Conservation (phyloP, 1,140 invertebrate genomes). For the Caenorhabditis elegans region DNA sequence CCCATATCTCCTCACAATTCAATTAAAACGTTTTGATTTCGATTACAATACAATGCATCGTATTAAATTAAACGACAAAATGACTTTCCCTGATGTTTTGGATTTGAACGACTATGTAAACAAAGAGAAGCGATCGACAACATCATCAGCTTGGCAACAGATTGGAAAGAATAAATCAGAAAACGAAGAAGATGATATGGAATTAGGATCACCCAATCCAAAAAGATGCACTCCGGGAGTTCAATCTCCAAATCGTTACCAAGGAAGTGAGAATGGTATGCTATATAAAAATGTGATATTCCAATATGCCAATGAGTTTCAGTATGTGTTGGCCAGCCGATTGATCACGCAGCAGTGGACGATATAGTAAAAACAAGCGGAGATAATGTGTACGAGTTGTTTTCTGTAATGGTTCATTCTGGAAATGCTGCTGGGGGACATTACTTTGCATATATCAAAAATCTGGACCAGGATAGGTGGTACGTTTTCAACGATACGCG, state of each 20-base stretch:
- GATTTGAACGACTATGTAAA: slow-evolving; percentile 79
- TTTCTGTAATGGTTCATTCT: slow-evolving; percentile 89
- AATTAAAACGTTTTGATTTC: slow-evolving; percentile 87
- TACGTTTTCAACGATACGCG: slow-evolving; percentile 73
- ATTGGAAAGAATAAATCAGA: slow-evolving; percentile 54
- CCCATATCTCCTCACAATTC: slow-evolving; percentile 83
- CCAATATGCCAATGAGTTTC: neutral
- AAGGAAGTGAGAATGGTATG: neutral
- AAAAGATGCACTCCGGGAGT: slow-evolving; percentile 73
- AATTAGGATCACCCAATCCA: slow-evolving; percentile 72
- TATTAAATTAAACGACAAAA: slow-evolving; percentile 87
- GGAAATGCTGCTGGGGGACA: slow-evolving; percentile 87
- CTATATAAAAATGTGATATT: no score
- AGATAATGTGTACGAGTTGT: slow-evolving; percentile 82
- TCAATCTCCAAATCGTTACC: neutral
- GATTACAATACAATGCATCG: slow-evolving; percentile 82
- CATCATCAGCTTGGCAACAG: slow-evolving; percentile 53
- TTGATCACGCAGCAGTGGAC: slow-evolving; percentile 44
- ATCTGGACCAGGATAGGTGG: slow-evolving; percentile 70
- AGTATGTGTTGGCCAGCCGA: slow-evolving; percentile 37
- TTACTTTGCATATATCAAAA: slow-evolving; percentile 89
- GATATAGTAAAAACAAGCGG: slow-evolving; percentile 68
- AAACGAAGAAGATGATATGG: slow-evolving; percentile 62
- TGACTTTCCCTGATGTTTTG: slow-evolving; percentile 80
- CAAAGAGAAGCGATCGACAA: slow-evolving; percentile 56